Evolutionary conservation across 2,888 invertebrate genomes (phyloP), one percentile per base, ranked within the genome.

Genomic region (Stictocephala bisonia): DNA sequence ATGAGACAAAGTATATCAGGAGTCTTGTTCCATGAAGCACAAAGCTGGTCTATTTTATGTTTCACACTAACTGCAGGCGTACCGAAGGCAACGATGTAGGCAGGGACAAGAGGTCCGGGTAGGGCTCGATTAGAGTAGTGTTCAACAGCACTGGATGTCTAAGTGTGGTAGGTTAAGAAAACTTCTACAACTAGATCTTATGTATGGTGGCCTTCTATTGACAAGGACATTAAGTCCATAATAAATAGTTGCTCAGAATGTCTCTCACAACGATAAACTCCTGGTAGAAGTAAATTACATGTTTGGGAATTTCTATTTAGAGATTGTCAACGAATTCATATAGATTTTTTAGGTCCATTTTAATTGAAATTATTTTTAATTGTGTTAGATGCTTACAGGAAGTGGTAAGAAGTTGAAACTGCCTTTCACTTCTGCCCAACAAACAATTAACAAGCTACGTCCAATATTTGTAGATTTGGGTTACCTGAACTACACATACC

Each of bases 221-320:
- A 79, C 67, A 35, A 64, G 35, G 73, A 80, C 29, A 80, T 81
- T 44, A 79, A 80, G 74, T 48, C 71, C 0, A n/a, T 74, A 9
- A 66, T 69, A 6, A 81, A 79, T 72, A 73, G 48, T 7, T 80
- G 80, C 73, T 20, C n/a, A n/a, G n/a, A 53, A 15, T 13, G 58
- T 31, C 35, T 66, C 29, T 51, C 58, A 41, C 35, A 18, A 50
- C 22, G 67, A 64, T 40, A 22, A 0, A 70, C 71, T 40, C 78
- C 79, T 20, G 35, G 71, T 41, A 78, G 78, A 71, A 22, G 56
- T 11, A 18, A 15, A 13, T 22, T 75, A n/a, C 73, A 71, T 64
- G 71, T 73, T 27, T 79, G 80, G 79, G 50, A 50, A 27, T 75
- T 58, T 48, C 73, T 77, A 7, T 56, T 51, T 53, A 24, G 53